Conservation (phyloP, 2,888 invertebrate species). For the Antheraea assamensis region DNA sequence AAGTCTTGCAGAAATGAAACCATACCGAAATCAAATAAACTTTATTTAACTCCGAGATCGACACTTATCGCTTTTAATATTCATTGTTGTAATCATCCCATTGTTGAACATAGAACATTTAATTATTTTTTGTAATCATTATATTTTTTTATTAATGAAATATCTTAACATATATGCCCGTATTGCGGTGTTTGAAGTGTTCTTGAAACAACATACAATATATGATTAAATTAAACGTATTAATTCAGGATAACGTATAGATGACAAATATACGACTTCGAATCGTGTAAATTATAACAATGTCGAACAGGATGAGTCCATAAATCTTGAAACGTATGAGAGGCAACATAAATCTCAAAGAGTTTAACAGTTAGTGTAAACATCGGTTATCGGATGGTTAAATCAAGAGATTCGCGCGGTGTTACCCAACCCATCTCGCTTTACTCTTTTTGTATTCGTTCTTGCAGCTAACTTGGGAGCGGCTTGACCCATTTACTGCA, state of each 20-base stretch:
- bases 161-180: neutral
- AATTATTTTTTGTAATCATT: too few relatives aligned
- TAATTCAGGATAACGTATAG: neutral
- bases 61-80: neutral
- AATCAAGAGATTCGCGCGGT: conserved; percentile 26
- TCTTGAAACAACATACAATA: neutral
- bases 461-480: conserved; percentile 78
- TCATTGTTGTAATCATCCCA: too few relatives aligned
- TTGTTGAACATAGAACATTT: too few relatives aligned
- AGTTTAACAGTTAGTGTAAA: conserved; percentile 18
- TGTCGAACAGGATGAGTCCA: neutral
- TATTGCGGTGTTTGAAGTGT: neutral
- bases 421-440: conserved; percentile 42
- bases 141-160: too few relatives aligned
- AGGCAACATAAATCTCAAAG: conserved; percentile 8
- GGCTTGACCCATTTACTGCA: conserved; percentile 78
- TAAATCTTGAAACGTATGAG: neutral
- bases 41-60: neutral
- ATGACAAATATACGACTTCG: neutral
- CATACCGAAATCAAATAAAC: neutral
- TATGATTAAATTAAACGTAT: neutral
- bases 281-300: neutral
- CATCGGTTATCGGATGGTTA: conserved; percentile 28
- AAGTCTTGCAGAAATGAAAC: conserved; percentile 4
- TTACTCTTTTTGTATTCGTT: conserved; percentile 82